A percentile compares a stretch with the other conserved stretches of the same genome.
Conservation (phyloP, 2,888 invertebrate species). For the Limnephilus auricula region DNA sequence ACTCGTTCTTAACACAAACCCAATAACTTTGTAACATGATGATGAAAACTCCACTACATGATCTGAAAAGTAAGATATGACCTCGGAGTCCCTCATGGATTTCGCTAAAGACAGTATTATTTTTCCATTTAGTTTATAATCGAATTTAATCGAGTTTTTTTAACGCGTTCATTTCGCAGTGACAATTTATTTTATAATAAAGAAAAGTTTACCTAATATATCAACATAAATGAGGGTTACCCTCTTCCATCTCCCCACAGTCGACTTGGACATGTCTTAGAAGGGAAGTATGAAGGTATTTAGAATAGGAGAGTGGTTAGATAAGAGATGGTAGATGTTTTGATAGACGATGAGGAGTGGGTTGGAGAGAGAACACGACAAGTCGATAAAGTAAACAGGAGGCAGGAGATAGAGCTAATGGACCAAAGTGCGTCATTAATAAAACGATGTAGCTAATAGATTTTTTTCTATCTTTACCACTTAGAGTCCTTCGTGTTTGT, state of each 20-base stretch:
- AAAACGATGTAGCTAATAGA: not conserved
- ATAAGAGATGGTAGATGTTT: not conserved
- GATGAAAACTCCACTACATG: no score
- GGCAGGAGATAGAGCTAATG: not conserved
- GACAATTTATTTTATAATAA: no score
- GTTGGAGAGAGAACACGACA: not conserved
- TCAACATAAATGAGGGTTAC: not conserved
- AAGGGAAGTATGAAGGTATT: not conserved
- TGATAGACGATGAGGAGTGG: not conserved
- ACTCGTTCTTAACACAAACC: no score
- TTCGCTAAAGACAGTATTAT: no score
- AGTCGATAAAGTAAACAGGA: not conserved
- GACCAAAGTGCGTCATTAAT: conserved; percentile 3
- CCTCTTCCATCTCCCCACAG: not conserved
- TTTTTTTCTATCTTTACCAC: not conserved
- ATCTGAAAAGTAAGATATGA: no score
- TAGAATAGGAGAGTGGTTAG: not conserved
- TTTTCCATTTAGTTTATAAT: no score
- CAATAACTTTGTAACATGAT: no score
- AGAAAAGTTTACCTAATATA: no score
- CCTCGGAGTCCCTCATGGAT: no score
- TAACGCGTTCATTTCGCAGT: no score
- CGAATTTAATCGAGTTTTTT: no score
- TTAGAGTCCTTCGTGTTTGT: no score
- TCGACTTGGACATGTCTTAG: not conserved